Evolutionary conservation across 2,888 invertebrate genomes (phyloP).

Genomic region (Dynastes maya): DNA sequence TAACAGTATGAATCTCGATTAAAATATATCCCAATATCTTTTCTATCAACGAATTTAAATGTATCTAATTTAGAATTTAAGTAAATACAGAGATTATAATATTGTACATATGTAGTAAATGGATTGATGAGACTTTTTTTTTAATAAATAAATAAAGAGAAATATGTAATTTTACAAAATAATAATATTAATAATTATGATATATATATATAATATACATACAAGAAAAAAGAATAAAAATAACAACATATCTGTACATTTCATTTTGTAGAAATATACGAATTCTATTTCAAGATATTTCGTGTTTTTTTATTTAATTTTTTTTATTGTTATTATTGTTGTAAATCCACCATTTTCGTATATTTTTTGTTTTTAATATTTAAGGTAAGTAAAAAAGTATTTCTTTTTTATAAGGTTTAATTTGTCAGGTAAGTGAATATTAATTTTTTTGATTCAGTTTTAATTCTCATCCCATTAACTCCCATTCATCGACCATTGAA

Average conservation of each 20-base stretch:
- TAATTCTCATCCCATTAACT: too few relatives aligned
- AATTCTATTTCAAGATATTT: slow-evolving; percentile 51
- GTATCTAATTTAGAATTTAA: not conserved
- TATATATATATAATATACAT: not conserved
- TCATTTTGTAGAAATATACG: slow-evolving; percentile 59
- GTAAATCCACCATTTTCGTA: too few relatives aligned
- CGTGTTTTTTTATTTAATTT: slow-evolving; percentile 29
- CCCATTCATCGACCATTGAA: too few relatives aligned
- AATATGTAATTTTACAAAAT: slow-evolving; percentile 52
- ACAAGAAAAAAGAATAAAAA: not conserved
- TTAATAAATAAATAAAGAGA: slow-evolving; percentile 34
- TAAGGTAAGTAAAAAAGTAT: too few relatives aligned
- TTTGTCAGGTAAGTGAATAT: too few relatives aligned
- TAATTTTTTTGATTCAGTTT: too few relatives aligned
- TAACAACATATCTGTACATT: slow-evolving; percentile 59
- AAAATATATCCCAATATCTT: too few relatives aligned
- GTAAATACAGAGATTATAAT: slow-evolving; percentile 26
- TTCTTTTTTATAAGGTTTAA: too few relatives aligned
- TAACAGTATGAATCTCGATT: too few relatives aligned
- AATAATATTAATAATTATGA: slow-evolving; percentile 37
- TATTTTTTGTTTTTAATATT: too few relatives aligned
- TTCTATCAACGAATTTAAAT: slow-evolving; percentile 51
- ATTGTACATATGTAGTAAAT: slow-evolving; percentile 56
- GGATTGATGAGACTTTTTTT: slow-evolving; percentile 48
- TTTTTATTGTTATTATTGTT: not conserved